Conservation (phyloP, 2,888 invertebrate species). For the Archaeoteleia sp. region DNA sequence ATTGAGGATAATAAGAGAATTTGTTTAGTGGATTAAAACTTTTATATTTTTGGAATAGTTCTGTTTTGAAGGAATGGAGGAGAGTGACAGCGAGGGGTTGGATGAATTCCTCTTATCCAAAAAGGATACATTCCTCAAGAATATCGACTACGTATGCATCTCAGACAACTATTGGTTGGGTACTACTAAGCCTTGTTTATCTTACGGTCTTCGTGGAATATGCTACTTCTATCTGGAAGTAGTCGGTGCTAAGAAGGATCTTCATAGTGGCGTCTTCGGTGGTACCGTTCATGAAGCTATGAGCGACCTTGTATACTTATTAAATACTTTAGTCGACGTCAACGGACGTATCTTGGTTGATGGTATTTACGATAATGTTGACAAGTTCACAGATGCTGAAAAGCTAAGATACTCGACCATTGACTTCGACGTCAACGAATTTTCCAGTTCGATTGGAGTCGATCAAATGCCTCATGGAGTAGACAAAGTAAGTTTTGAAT, state of each 20-base stretch:
- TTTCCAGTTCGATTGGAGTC: constrained; percentile 84
- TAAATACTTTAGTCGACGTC: constrained; percentile 89
- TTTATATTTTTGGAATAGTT: constrained; percentile 78
- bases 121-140: constrained; percentile 86
- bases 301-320: constrained; percentile 91
- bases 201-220: constrained; percentile 95
- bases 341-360: constrained; percentile 91
- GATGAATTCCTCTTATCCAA: constrained; percentile 85
- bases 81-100: constrained; percentile 96
- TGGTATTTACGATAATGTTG: constrained; percentile 90
- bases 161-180: constrained; percentile 99
- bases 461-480: constrained; percentile 83
- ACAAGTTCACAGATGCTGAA: constrained; percentile 82
- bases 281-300: constrained; percentile 94
- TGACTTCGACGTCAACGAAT: constrained; percentile 89
- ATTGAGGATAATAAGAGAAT: too few relatives aligned
- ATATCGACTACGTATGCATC: constrained; percentile 96
- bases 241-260: constrained; percentile 91
- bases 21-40: too few relatives aligned
- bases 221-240: constrained; percentile 94
- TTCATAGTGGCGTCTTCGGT: constrained; percentile 97
- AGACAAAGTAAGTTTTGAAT: constrained; percentile 83
- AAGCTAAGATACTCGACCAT: constrained; percentile 87
- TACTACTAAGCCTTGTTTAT: constrained; percentile 96
- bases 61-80: constrained; percentile 99